Evolutionary conservation across 2,113 vertebrate species (phyloP), one percentile per base, ranked within the genome.

Genomic region (Diadophis punctatus): DNA sequence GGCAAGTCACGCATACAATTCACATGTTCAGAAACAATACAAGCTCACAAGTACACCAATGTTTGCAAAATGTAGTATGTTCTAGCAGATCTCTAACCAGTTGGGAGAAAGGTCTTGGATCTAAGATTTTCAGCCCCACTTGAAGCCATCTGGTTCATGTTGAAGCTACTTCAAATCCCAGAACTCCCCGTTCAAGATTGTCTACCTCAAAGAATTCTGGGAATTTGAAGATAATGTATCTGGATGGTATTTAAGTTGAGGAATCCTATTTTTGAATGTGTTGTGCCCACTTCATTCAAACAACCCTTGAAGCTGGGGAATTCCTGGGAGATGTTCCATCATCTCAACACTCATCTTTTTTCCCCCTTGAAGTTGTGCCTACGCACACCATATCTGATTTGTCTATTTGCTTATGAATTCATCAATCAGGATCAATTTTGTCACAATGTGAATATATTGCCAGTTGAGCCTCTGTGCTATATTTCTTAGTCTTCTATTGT

Each of bases 1-100:
- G 93, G 94, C 90, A 93, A 90, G 80, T 4, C 58, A 93, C 16
- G 94, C n/a, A 48, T 87, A 3, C 90, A 93, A 34, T 56, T 39
- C 87, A 16, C 49, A 88, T 0, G 92, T 94, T 93, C 90, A 80
- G 6, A 56, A 49, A 91, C 18, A 93, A 51, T 0, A 93, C 49
- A 90, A 95, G 94, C 96, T 94, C 92, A 94, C 93, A 96, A 52
- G 12, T 2, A n/a, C 52, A 34, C 39, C 53, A 43, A 25, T 22
- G 34, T 52, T 27, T 25, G 30, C 88, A 93, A 90, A 30, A 89
- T 10, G 46, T 53, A 55, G 53, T 46, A 51, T 43, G 60, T 58
- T 34, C 22, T 60, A 86, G 30, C 25, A 56, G 51, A n/a, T 34
- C 25, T 30, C 55, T 6, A 39, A 34, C n/a, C 7, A 30, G 7